phyloP scores from a whole-genome alignment of 2,113 vertebrate species.

The Mustela nigripes region DNA sequence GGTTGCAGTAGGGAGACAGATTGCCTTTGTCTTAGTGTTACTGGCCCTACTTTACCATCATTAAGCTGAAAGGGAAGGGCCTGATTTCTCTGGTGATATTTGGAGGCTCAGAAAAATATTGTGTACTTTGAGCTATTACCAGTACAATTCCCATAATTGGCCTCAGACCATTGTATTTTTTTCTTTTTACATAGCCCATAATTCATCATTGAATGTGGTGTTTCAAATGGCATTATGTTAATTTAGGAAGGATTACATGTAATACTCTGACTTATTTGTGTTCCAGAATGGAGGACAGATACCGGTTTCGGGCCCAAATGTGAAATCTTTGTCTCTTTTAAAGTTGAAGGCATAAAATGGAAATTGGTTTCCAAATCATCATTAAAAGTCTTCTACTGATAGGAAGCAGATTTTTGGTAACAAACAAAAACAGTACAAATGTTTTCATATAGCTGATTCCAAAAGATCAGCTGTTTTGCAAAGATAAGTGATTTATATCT shows the following conservation, averaged over 20 bases:
- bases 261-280: not conserved
- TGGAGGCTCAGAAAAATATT: not conserved
- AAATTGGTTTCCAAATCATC: constrained; percentile 35
- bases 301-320: not conserved
- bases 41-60: not conserved
- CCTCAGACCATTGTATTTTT: not conserved
- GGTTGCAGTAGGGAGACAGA: not conserved
- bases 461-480: constrained; percentile 24
- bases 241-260: not conserved
- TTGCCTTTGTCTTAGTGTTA: not conserved
- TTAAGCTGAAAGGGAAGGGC: not conserved
- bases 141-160: not conserved
- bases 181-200: not conserved
- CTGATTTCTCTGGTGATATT: not conserved
- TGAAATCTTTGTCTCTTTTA: constrained; percentile 15
- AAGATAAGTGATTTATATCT: constrained; percentile 54
- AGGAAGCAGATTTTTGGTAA: constrained; percentile 49
- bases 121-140: not conserved
- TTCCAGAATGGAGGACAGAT: not conserved
- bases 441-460: constrained; percentile 47
- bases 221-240: constrained; percentile 18
- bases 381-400: constrained; percentile 43
- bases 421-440: constrained; percentile 24
- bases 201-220: not conserved
- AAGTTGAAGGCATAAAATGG: not conserved